Percentiles rank a stretch among this genome's conserved stretches.
Conservation (phyloP, 37 sponge, comb jelly and placozoan genomes). For the Oscarella lobularis region DNA sequence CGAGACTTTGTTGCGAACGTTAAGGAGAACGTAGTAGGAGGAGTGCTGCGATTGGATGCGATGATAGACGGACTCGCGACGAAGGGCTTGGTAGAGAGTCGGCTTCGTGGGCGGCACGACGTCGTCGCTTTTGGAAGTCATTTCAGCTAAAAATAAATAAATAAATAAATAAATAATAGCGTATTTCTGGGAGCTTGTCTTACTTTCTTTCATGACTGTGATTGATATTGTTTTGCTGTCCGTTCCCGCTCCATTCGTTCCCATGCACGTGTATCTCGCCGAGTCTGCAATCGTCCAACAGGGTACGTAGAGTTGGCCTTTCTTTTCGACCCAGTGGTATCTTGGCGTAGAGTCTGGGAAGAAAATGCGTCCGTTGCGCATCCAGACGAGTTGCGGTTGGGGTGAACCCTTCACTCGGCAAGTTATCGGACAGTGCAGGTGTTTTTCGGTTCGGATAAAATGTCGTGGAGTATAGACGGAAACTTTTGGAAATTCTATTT, state of each 20-base stretch:
- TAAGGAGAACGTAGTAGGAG: neutral
- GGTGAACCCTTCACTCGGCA: neutral
- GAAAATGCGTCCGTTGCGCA: neutral
- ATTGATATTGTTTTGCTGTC: neutral
- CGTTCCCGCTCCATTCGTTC: neutral
- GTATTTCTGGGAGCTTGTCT: neutral
- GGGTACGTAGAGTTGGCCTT: neutral
- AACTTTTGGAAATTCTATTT: neutral
- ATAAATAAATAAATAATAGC: neutral
- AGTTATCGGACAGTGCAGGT: neutral
- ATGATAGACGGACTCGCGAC: neutral
- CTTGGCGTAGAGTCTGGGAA: neutral
- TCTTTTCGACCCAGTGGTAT: neutral
- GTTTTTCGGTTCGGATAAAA: neutral
- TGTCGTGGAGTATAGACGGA: neutral
- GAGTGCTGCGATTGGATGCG: too few relatives aligned
- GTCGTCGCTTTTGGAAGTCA: neutral
- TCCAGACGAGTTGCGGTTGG: neutral
- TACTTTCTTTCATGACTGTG: neutral
- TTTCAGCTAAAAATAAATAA: neutral
- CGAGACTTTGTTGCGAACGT: neutral
- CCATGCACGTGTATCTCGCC: neutral
- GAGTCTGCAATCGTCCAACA: neutral
- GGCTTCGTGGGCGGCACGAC: neutral
- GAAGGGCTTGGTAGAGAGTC: neutral